Evolutionary conservation across 2,797 vertebrate genomes (phyloP), one percentile per base, ranked within the genome.

Genomic region (Onychomys leucogaster): DNA sequence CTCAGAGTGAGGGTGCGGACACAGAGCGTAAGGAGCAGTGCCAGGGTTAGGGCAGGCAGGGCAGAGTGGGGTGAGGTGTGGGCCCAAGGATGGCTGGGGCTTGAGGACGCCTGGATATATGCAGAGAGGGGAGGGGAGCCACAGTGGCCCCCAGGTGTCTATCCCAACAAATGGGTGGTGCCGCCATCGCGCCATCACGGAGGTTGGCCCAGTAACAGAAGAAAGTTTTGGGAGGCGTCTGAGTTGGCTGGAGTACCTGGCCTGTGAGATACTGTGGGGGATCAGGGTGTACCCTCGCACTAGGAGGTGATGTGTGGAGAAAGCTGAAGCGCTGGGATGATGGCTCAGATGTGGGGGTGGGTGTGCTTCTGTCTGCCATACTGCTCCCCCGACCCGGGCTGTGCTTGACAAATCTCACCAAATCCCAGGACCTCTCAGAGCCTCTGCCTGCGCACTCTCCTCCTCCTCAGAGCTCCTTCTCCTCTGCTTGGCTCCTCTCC

Each of bases 111-210:
- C 71, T 57, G 19, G 46, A 7, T 3, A 2, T 67, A 57, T 69
- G 77, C 52, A 23, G 57, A 87, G 61, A 78, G 43, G 78, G 13
- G 25, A 6, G 4, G 80, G 77, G 32, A 83, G 6, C 61, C 4
- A 1, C 10, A 13, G 0, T 0, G 6, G 59, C 19, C 9, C 52
- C 21, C 41, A 25, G 59, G 41, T 67, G 82, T 88, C 67, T 7
- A 0, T 78, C 29, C 57, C 67, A 34, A 57, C 37, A 59, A 41
- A 13, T 77, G 13, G 37, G 76, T 29, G 57, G 3, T 23, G 27
- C 49, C 19, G 1, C 34, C 5, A 0, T 49, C 55, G 27, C 19
- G 1, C 34, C 5, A 0, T 49, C 55, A 32, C 89, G 89, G 55
- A 37, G 52, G 29, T 73, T 67, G 91, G 49, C 65, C 49, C 29